A percentile compares a stretch with the other conserved stretches of the same genome.
Conservation (phyloP, 2,797 vertebrate species). For the Dermochelys coriacea region DNA sequence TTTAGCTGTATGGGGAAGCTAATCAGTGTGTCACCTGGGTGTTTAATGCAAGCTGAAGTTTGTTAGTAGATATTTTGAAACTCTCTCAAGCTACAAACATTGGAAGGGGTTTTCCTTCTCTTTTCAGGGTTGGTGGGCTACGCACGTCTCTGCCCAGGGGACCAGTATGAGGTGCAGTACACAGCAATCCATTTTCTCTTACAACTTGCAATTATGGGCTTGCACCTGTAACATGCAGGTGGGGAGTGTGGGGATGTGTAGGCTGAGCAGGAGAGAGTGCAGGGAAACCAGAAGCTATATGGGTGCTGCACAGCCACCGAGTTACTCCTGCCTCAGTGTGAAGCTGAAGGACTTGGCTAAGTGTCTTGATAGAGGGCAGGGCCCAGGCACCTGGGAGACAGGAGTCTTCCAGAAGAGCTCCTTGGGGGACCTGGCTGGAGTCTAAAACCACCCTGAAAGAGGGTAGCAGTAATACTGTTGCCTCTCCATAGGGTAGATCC, state of each 20-base stretch:
- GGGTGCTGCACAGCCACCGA: rapidly evolving
- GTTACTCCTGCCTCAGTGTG: not conserved
- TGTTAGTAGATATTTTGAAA: not conserved
- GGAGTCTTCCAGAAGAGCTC: not conserved
- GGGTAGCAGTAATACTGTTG: not conserved
- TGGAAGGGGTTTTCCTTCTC: constrained; percentile 35
- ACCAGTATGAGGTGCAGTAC: constrained; percentile 94
- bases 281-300: rapidly evolving
- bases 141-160: constrained; percentile 95
- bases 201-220: not conserved
- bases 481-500: not conserved
- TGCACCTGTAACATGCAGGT: not conserved
- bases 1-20: not conserved
- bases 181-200: not conserved
- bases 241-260: not conserved
- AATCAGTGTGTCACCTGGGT: not conserved
- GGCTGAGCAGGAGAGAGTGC: not conserved
- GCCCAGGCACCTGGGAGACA: not conserved
- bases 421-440: not conserved
- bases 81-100: not conserved
- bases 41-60: not conserved
- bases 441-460: not conserved
- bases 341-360: not conserved
- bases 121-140: constrained; percentile 94
- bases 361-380: not conserved